A percentile compares a stretch with the other conserved stretches of the same genome.
These are phyloP conservation scores for Lycocerus yunnanus DNA, from an alignment of 2,888 invertebrate species.

Conservation along the genomic window DNA sequence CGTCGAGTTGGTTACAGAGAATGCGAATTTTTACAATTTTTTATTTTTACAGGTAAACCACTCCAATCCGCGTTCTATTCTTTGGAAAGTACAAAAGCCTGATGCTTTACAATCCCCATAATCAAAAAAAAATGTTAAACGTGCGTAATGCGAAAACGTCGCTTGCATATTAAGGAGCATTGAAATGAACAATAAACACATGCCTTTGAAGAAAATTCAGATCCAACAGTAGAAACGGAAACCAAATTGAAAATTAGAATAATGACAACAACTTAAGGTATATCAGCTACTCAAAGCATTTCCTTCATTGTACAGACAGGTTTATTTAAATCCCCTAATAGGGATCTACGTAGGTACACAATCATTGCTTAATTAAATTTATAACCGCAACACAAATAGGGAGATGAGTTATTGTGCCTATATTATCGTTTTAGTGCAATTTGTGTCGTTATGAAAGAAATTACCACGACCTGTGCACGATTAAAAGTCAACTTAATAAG, in stretches of 20 bases:
- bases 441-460: not conserved
- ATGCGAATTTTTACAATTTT: not conserved
- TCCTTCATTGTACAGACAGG: not conserved
- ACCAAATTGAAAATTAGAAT: not conserved
- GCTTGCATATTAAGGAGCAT: not conserved
- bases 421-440: not conserved
- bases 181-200: not conserved
- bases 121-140: not conserved
- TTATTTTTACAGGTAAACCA: not conserved
- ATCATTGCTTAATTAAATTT: not conserved
- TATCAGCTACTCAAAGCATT: not conserved
- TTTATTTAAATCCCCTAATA: not conserved
- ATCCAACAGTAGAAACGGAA: not conserved
- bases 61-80: not conserved
- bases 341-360: not conserved
- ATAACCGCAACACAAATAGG: not conserved
- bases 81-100: not conserved
- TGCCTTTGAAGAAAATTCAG: not conserved
- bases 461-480: not conserved
- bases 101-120: not conserved
- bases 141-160: not conserved
- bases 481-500: not conserved
- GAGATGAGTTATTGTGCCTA: not conserved
- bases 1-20: not conserved
- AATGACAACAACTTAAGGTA: not conserved